Percentiles rank a stretch among this genome's conserved stretches.
These are phyloP conservation scores for Gobius niger DNA, from an alignment of 2,113 vertebrate genomes.

Conservation along the genomic window DNA sequence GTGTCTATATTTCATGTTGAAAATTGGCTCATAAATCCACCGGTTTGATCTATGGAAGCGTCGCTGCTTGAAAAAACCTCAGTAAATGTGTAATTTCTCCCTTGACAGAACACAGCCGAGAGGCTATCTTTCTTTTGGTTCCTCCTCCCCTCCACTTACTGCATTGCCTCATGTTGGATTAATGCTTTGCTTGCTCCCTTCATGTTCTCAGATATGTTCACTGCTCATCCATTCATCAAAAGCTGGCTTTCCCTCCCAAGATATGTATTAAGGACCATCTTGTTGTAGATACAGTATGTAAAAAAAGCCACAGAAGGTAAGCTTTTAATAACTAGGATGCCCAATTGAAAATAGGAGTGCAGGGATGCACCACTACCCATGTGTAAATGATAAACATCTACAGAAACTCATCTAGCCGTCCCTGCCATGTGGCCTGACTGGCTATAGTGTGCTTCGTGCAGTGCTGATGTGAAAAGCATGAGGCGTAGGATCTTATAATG, in stretches of 20 bases:
- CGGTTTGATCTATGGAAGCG: slow-evolving; percentile 96
- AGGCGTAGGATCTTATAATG: slow-evolving; percentile 85
- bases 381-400: slow-evolving; percentile 90
- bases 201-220: slow-evolving; percentile 92
- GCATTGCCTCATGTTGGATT: slow-evolving; percentile 65
- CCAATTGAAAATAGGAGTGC: slow-evolving; percentile 78
- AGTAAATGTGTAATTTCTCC: slow-evolving; percentile 99
- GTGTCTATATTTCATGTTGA: slow-evolving; percentile 99
- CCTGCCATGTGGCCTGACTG: slow-evolving; percentile 33
- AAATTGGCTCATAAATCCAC: slow-evolving; percentile 99
- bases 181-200: slow-evolving; percentile 71
- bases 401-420: slow-evolving; percentile 70
- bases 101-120: slow-evolving; percentile 96
- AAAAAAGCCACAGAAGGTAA: slow-evolving; percentile 45
- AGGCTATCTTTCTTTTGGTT: slow-evolving; percentile 93
- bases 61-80: slow-evolving; percentile 98
- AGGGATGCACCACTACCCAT: slow-evolving; percentile 70
- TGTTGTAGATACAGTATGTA: slow-evolving; percentile 36
- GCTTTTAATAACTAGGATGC: slow-evolving; percentile 72
- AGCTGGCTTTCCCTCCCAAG: slow-evolving; percentile 56
- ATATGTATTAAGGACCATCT: slow-evolving; percentile 40
- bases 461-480: slow-evolving; percentile 72
- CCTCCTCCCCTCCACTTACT: slow-evolving; percentile 60
- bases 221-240: slow-evolving; percentile 91
- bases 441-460: slow-evolving; percentile 49